A percentile compares a stretch with the other conserved stretches of the same genome.
phyloP scores from a whole-genome alignment of 2,797 vertebrate species.

The Otolemur crassicaudatus region DNA sequence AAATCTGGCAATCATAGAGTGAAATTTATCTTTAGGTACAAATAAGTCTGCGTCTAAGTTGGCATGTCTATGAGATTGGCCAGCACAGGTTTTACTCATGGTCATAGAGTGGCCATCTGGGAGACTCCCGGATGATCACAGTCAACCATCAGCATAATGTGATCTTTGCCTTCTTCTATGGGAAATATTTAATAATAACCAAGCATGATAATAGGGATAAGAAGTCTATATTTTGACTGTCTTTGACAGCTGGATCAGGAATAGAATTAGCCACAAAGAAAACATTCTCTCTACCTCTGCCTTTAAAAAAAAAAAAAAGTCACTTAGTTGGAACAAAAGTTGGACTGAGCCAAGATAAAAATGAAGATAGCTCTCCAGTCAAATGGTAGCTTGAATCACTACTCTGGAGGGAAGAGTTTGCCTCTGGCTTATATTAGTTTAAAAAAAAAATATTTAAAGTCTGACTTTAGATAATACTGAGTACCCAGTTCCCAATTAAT shows the following conservation, averaged over 20 bases:
- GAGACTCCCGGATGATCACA: neutral
- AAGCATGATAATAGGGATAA: neutral
- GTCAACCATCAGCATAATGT: neutral
- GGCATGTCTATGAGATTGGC: neutral
- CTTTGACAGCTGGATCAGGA: neutral
- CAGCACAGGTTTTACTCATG: neutral
- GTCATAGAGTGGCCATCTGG: neutral
- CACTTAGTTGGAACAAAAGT: conserved; percentile 1
- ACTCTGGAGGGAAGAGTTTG: neutral
- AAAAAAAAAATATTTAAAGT: neutral
- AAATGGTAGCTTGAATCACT: neutral
- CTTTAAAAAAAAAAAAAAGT: neutral
- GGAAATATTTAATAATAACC: neutral
- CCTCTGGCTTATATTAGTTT: neutral
- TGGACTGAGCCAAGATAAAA: neutral
- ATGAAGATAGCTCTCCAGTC: neutral
- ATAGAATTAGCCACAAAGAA: neutral
- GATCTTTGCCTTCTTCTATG: neutral
- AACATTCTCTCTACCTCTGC: neutral
- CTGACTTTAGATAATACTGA: conserved; percentile 41
- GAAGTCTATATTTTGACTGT: neutral
- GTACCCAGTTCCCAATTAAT: neutral
- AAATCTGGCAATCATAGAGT: neutral
- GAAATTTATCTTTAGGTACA: neutral
- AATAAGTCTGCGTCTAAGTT: neutral